A percentile compares a stretch with the other conserved stretches of the same genome.
Conservation (phyloP, 2,113 vertebrate genomes). For the Geococcyx californianus region DNA sequence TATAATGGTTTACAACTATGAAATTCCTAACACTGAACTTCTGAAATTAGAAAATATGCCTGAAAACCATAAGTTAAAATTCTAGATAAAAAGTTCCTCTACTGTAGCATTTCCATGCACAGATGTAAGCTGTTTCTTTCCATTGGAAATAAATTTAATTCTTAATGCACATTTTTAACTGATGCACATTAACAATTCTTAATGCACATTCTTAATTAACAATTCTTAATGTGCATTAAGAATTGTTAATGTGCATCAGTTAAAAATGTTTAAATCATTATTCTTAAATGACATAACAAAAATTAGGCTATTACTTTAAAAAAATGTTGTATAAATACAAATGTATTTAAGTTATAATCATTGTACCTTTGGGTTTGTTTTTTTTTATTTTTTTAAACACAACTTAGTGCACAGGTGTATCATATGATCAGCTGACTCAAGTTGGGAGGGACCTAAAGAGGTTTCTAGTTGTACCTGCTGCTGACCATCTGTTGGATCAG, state of each 20-base stretch:
- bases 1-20: neutral
- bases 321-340: neutral
- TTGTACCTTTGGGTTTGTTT: neutral
- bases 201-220: too few relatives aligned
- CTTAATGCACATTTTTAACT: neutral
- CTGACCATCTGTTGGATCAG: neutral
- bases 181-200: too few relatives aligned
- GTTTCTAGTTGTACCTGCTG: neutral
- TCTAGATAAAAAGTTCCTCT: neutral
- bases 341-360: neutral
- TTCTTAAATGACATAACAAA: neutral
- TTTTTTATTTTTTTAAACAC: neutral
- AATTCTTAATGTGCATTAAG: too few relatives aligned
- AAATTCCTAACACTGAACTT: neutral
- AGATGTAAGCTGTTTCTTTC: neutral
- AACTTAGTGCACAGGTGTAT: neutral
- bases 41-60: neutral
- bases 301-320: neutral
- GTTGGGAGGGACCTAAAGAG: neutral
- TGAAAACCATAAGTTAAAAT: neutral
- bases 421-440: neutral
- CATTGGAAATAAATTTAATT: neutral
- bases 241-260: neutral
- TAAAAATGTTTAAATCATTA: neutral
- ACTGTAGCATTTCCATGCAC: neutral